A percentile compares a stretch with the other conserved stretches of the same genome.
Conservation (phyloP, 2,888 invertebrate species). For the Phasia obesa region DNA sequence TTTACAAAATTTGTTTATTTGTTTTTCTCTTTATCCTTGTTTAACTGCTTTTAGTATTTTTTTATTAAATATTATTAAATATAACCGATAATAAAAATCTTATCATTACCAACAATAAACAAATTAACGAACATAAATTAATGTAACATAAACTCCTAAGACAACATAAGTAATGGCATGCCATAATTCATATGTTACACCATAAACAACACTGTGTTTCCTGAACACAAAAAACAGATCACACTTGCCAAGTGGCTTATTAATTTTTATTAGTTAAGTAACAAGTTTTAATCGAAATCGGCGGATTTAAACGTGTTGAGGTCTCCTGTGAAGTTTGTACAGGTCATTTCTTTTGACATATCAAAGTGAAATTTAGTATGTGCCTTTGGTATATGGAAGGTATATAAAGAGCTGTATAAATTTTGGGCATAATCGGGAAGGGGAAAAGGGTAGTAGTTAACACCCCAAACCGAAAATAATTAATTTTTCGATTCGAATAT, state of each 20-base stretch:
- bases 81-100: neutral
- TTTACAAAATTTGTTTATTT: neutral
- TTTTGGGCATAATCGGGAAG: too few relatives aligned
- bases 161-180: conserved; percentile 55
- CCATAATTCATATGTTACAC: conserved; percentile 43
- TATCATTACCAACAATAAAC: conserved; percentile 7
- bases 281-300: too few relatives aligned
- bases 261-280: too few relatives aligned
- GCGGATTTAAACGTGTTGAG: too few relatives aligned
- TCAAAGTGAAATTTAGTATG: too few relatives aligned
- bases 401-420: too few relatives aligned
- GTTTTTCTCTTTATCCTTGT: neutral
- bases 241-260: neutral
- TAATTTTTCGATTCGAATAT: too few relatives aligned
- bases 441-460: too few relatives aligned
- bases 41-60: conserved; percentile 33
- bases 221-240: neutral
- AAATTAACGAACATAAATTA: neutral
- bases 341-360: too few relatives aligned
- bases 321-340: too few relatives aligned
- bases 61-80: neutral
- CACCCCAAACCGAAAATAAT: too few relatives aligned
- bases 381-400: too few relatives aligned
- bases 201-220: neutral
- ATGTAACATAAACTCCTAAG: conserved; percentile 34